Percentiles rank a stretch among this genome's conserved stretches.
These are phyloP conservation scores for Cyphomyrus discorhynchus DNA, from an alignment of 2,113 vertebrate genomes.

Conservation along the genomic window DNA sequence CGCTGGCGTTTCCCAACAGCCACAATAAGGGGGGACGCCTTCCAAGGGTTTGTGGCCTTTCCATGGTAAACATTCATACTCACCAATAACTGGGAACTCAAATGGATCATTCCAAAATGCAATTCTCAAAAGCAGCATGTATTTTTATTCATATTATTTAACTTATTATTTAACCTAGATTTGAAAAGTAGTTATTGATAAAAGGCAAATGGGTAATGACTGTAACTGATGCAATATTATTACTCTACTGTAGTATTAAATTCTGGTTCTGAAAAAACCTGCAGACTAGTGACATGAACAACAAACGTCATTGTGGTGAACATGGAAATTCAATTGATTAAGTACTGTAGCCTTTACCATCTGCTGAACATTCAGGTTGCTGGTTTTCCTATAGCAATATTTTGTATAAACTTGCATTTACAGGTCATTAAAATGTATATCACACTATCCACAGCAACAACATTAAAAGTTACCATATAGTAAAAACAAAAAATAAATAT, in stretches of 20 bases:
- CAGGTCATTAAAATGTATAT: not conserved
- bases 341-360: constrained; percentile 40
- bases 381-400: constrained; percentile 23
- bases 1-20: not conserved
- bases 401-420: not conserved
- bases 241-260: not conserved
- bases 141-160: not conserved
- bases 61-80: not conserved
- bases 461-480: not conserved
- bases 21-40: not conserved
- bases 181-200: not conserved
- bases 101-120: not conserved
- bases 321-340: constrained; percentile 3
- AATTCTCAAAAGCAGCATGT: not conserved
- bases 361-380: constrained; percentile 47
- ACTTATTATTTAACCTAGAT: not conserved
- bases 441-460: not conserved
- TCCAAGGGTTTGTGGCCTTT: not conserved
- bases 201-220: not conserved
- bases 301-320: not conserved
- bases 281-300: not conserved
- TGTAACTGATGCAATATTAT: not conserved
- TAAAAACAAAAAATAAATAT: not conserved
- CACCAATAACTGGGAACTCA: not conserved
- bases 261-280: not conserved